These are phyloP conservation scores for Bryconaethiops microstoma DNA, from an alignment of 2,797 vertebrate species.

Conservation along the genomic window DNA sequence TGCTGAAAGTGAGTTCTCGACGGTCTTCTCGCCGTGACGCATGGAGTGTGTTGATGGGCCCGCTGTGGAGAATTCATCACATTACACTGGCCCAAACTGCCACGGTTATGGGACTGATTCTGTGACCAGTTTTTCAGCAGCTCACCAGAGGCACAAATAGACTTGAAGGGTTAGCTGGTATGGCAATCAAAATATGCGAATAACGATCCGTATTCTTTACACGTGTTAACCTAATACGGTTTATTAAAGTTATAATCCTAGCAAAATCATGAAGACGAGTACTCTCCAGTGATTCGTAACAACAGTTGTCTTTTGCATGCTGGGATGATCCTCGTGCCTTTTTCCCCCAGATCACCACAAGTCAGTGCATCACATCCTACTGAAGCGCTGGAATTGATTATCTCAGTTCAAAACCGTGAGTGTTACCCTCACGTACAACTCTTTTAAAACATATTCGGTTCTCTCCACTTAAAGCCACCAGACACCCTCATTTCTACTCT, in stretches of 20 bases:
- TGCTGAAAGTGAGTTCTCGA: background rate
- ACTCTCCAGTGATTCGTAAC: background rate
- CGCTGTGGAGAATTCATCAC: background rate
- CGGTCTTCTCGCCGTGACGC: background rate
- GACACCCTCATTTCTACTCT: slow-evolving; percentile 18
- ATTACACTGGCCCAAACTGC: background rate
- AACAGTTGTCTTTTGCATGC: background rate
- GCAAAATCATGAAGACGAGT: background rate
- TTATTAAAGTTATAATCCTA: background rate
- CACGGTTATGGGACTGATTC: background rate
- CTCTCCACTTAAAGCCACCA: slow-evolving; percentile 13
- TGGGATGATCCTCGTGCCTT: background rate
- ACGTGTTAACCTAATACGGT: too few relatives aligned
- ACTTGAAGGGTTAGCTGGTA: too few relatives aligned
- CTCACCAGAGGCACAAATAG: too few relatives aligned
- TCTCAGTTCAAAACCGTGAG: slow-evolving; percentile 26
- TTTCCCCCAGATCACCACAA: slow-evolving; percentile 38
- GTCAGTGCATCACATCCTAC: slow-evolving; percentile 24
- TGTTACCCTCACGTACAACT: slow-evolving; percentile 14
- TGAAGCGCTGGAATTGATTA: background rate
- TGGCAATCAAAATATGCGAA: too few relatives aligned
- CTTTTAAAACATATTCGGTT: slow-evolving; percentile 23
- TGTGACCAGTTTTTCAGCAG: background rate
- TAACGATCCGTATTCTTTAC: too few relatives aligned
- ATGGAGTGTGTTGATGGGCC: background rate